phyloP scores from a whole-genome alignment of 2,888 invertebrate genomes.

The Minunthozetes semirufus region DNA sequence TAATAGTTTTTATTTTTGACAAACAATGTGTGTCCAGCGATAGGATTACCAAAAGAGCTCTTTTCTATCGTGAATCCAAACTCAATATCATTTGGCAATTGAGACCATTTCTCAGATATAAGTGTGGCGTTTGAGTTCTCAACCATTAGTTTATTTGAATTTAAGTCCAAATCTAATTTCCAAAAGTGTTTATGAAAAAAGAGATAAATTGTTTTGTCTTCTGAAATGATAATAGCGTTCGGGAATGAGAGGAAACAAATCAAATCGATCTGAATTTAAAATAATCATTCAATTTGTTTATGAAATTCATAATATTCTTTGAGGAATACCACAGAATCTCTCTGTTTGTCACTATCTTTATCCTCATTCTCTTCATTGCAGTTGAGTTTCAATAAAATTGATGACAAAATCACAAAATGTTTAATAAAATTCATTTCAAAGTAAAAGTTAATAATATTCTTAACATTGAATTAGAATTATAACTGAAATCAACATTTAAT shows the following conservation, averaged over 20 bases:
- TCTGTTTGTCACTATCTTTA: too few species aligned
- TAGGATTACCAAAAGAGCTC: background rate
- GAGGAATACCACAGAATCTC: too few species aligned
- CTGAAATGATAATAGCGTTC: background rate
- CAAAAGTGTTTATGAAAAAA: conserved; percentile 22
- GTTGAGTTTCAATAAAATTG: too few species aligned
- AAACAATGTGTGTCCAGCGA: background rate
- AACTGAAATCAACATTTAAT: too few species aligned
- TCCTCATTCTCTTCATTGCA: too few species aligned
- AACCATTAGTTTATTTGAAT: background rate
- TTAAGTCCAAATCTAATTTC: background rate
- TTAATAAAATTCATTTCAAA: too few species aligned
- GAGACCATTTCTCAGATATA: background rate
- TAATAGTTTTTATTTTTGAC: background rate
- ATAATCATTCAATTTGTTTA: too few species aligned
- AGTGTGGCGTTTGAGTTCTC: background rate
- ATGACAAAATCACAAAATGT: too few species aligned
- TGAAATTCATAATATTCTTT: too few species aligned
- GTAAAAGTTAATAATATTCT: too few species aligned
- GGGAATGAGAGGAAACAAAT: background rate
- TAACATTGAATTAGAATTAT: too few species aligned
- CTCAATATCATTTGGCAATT: conserved; percentile 8
- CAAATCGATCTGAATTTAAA: background rate
- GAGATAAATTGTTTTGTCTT: background rate
- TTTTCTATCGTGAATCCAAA: background rate